Conservation (phyloP, 2,113 vertebrate species). For the Ivindomyrus marchei region DNA sequence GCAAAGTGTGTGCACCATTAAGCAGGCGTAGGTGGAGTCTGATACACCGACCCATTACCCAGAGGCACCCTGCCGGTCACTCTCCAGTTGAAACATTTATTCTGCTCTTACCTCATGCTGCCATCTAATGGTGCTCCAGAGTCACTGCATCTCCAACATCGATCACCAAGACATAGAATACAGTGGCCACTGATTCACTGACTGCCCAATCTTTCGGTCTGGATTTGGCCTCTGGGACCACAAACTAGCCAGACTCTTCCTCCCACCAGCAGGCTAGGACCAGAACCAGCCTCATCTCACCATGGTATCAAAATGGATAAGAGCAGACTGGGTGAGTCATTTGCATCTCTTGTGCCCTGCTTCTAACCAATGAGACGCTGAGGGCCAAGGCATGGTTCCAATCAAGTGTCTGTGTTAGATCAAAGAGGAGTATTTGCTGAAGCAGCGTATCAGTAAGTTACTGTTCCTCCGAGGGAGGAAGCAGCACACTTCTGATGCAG, state of each 20-base stretch:
- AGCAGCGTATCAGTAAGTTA: neutral
- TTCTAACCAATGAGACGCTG: neutral
- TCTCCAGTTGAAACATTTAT: neutral
- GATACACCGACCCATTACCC: neutral
- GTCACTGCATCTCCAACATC: neutral
- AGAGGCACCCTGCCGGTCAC: neutral
- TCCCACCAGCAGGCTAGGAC: neutral
- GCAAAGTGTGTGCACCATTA: neutral
- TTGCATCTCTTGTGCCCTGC: neutral
- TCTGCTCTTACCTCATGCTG: neutral
- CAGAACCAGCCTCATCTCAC: neutral
- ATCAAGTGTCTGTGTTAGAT: neutral
- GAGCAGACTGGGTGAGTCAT: neutral
- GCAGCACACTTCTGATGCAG: neutral
- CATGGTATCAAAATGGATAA: neutral
- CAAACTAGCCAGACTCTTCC: neutral
- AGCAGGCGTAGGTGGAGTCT: neutral
- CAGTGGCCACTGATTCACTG: neutral
- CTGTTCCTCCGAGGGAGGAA: neutral
- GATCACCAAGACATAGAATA: neutral
- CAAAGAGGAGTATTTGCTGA: neutral
- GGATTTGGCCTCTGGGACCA: neutral
- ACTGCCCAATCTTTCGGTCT: neutral
- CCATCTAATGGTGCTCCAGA: neutral
- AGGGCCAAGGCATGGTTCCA: neutral